A percentile compares a stretch with the other conserved stretches of the same genome.
Conservation (phyloP, 2,888 invertebrate genomes). For the Bedellia somnulentella region DNA sequence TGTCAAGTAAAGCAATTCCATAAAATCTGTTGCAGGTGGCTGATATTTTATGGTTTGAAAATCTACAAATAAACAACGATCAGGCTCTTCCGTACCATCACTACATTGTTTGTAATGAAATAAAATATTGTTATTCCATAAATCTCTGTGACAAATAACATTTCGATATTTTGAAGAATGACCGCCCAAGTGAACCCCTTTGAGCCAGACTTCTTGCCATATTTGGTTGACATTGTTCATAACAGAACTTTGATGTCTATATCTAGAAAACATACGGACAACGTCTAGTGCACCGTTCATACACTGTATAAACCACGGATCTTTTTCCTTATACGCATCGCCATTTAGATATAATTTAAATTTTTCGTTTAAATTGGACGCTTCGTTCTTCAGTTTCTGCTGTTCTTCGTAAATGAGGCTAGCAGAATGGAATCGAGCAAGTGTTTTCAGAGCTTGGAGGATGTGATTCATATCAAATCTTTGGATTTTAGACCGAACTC, state of each 20-base stretch:
- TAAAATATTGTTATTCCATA: slow-evolving; percentile 67
- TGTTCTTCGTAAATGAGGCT: slow-evolving; percentile 52
- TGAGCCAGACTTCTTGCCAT: slow-evolving; percentile 30
- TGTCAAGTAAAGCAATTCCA: slow-evolving; percentile 57
- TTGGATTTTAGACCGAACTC: slow-evolving; percentile 26
- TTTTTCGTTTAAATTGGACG: slow-evolving; percentile 24
- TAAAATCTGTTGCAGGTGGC: slow-evolving; percentile 67
- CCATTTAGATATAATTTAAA: slow-evolving; percentile 20
- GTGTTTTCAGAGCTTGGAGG: slow-evolving; percentile 34
- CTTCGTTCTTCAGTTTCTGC: slow-evolving; percentile 20
- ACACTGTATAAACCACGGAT: slow-evolving; percentile 36
- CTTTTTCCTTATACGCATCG: slow-evolving; percentile 24
- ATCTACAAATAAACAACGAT: slow-evolving; percentile 67
- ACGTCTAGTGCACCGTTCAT: slow-evolving; percentile 32
- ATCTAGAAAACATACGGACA: slow-evolving; percentile 29
- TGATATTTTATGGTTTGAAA: slow-evolving; percentile 69
- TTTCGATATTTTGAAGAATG: slow-evolving; percentile 34
- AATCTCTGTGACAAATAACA: slow-evolving; percentile 63
- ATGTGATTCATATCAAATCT: slow-evolving; percentile 49
- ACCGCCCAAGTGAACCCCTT: slow-evolving; percentile 19
- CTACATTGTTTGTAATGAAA: slow-evolving; percentile 52
- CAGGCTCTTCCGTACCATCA: slow-evolving; percentile 24
- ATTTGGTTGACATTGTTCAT: slow-evolving; percentile 20
- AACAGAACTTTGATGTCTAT: no score
- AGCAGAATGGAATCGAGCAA: slow-evolving; percentile 55